Percentiles rank a stretch among this genome's conserved stretches.
phyloP scores from a whole-genome alignment of 2,113 vertebrate species.

The Mesocricetus auratus region DNA sequence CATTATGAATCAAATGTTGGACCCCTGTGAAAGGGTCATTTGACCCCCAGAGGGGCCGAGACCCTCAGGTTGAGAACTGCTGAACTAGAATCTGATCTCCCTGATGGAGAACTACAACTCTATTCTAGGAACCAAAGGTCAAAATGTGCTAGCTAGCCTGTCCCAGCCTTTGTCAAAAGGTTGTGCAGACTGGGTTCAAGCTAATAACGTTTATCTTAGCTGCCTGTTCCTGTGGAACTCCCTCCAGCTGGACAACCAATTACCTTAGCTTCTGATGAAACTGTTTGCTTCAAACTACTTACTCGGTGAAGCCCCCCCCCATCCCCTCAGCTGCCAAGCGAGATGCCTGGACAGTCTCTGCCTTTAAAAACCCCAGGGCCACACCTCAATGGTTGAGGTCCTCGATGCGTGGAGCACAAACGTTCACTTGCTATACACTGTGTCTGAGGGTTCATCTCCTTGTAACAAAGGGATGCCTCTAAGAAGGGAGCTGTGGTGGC shows the following conservation, averaged over 20 bases:
- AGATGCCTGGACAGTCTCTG: neutral
- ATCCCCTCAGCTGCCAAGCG: neutral
- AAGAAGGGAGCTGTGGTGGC: neutral
- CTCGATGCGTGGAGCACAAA: neutral
- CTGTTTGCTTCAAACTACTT: neutral
- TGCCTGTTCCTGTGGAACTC: rapidly evolving
- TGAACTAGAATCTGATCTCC: neutral
- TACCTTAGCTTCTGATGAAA: neutral
- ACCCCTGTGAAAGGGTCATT: neutral
- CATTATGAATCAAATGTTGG: neutral
- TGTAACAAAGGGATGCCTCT: neutral
- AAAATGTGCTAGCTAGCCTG: neutral
- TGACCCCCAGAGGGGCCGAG: neutral
- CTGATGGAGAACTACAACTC: neutral
- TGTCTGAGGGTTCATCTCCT: neutral
- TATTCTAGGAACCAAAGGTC: neutral
- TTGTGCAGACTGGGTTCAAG: neutral
- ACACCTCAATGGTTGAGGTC: neutral
- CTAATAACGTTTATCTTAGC: neutral
- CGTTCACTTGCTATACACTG: neutral
- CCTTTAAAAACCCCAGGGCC: too few relatives aligned
- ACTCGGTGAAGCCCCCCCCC: neutral
- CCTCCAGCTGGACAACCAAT: neutral
- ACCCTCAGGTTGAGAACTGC: neutral
- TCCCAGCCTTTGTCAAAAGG: neutral